Base-by-base conservation (phyloP, 1,140 invertebrate genomes). In the Tetramorium parvispinum region DNA sequence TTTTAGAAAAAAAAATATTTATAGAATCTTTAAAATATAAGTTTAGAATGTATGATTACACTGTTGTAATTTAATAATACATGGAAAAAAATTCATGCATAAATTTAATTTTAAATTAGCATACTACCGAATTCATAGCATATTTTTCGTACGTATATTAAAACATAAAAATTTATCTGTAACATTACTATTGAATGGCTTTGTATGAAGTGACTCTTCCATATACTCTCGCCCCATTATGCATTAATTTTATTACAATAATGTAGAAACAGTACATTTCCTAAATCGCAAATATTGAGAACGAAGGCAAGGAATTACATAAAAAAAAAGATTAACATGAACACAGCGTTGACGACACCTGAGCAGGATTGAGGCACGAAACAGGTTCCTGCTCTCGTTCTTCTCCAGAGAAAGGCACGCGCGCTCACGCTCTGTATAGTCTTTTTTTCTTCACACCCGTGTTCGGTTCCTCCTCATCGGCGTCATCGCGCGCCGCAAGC, bases 321-420 rank as follows among this genome's bases (percentile, higher is more conserved):
- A 40, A 46, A 61, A 79, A 37, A 65, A 49, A 51, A 81, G 46
- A 90, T 73, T 53, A 49, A 18, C 37, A 40, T 27, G 5, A 89
- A 24, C 24, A 57, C 40, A 65, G 86, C 61, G 32, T 40, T 83
- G 78, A 83, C 70, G 88, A 87, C 88, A 89, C 85, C 90, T 90
- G 89, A 87, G 70, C 86, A 86, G 21, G 40, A 49, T 21, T 68
- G 40, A 24, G 71, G 16, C 7, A 27, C 68, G 49, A 87, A 94
- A 94, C 93, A 93, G 93, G 93, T 94, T 94, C 51, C 61, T 4
- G n/a, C 0, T 55, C 87, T 68, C 63, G 37, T 68, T 59, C 66
- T 10, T 6, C 79, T 79, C 57, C 24, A 18, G n/a, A 81, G 46
- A n/a, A 59, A 88, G 21, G 65, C 51, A 57, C 77, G 40, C 85